Base-by-base conservation (phyloP, 92 coral and sea anemone species). In the Metridium senile region DNA sequence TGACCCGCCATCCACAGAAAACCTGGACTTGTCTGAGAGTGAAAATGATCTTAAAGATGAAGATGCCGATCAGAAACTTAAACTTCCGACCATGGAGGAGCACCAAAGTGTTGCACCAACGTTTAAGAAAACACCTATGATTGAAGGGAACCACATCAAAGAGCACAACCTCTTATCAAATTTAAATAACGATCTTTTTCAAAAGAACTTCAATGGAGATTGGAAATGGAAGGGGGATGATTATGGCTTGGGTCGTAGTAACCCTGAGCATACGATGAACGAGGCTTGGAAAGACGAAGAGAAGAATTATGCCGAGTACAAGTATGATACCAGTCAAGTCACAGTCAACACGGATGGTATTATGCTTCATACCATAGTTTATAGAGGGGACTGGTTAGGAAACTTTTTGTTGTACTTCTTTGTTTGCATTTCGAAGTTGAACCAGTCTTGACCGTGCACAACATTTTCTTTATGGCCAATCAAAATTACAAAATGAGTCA, bases 261-360 rank as follows among this genome's bases (percentile, higher is more conserved):
- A 75, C 45, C 43, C n/a, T 25, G 32, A 66, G 46, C 71, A 51
- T 17, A n/a, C 21, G 13, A 21, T 65, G 39, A 74, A 43, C 33
- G 34, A 68, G 1, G 68, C 30, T 9, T 34, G 33, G 63, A 75
- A 80, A 28, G 84, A 81, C 32, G 93, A 88, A 8, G 68, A 85
- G 13, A 85, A 77, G 46, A 71, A 85, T 47, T 92, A 75, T 66
- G 72, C 81, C 1, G 97, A 92, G 66, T 92, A 92, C 52, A 91
- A 85, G 33, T 91, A 82, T 70, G 97, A 91, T 49, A 49, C 75
- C 35, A 68, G 78, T 74, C 82, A 75, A 30, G 75, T 78, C 74
- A 53, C 88, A 0, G 83, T 71, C 22, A 85, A 88, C 25, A 72
- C 82, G n/a, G 70, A 71, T 26, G 89, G 89, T 75, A 81, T 57